Evolutionary conservation across 2,113 vertebrate species (phyloP), one percentile per base, ranked within the genome.

Genomic region (Choloepus hoffmanni): DNA sequence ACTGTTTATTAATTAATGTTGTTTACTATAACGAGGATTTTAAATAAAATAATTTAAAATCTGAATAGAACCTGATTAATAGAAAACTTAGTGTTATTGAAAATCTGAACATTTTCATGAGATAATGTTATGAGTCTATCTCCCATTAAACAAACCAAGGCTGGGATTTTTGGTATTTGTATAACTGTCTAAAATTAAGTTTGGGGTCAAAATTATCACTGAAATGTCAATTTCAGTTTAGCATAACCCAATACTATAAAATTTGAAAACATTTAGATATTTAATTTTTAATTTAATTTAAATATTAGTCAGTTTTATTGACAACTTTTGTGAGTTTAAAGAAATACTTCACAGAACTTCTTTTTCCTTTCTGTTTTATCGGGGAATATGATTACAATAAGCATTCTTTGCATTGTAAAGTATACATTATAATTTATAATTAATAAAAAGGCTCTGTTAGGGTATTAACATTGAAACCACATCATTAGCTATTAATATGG

Each of bases 221-320:
- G 28, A 87, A 81, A 68, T 92, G 86, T 63, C 0, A 63, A 63
- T 91, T 89, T 70, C 58, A 87, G 72, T 55, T 88, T 40, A 96
- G 72, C 90, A 93, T 68, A 85, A 45, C 1, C 4, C 63, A 21
- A 48, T 8, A 30, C 19, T 73, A 67, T 48, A 89, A 79, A n/a
- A 90, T 82, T 63, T 92, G 63, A 88, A 85, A 62, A 53, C 3
- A 67, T 4, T 63, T 94, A 19, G 14, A 3, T n/a, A 4, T 90
- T 73, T 53, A 83, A 18, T 40, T 93, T 88, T 83, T 89, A 82
- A 85, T 83, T 89, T 63, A 95, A 82, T 81, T 89, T 85, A 82
- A 16, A 65, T 89, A 33, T 74, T 74, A 89, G 53, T 2, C 7
- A 74, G 88, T 45, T 77, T 92, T 15, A 77, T 95, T 93, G 81